Evolutionary conservation across 2,797 vertebrate species (phyloP).

Genomic region (Microhierax caerulescens): DNA sequence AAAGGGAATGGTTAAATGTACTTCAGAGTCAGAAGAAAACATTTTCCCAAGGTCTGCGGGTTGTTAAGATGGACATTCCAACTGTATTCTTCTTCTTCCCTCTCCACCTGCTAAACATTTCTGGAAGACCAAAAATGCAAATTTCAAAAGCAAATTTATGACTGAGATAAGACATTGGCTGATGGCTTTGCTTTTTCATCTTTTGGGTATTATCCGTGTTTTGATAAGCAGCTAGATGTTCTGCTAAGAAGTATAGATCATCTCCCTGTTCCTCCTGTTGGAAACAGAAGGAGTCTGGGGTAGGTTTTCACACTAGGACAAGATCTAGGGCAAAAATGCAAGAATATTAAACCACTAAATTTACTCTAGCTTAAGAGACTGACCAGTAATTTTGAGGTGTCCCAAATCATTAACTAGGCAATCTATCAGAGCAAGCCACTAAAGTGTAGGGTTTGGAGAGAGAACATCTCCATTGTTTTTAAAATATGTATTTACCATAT

Average conservation of each 20-base stretch:
- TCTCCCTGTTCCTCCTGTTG: background rate
- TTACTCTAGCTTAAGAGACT: background rate
- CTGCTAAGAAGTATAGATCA: background rate
- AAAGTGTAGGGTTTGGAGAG: background rate
- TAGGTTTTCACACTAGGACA: background rate
- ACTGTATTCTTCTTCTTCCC: background rate
- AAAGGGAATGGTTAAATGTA: background rate
- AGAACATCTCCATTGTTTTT: background rate
- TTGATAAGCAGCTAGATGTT: background rate
- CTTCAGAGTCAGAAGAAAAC: background rate
- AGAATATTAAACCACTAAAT: background rate
- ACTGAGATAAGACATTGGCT: background rate
- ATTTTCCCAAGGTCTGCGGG: background rate
- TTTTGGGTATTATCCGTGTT: background rate
- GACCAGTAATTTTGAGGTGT: background rate
- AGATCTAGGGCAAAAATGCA: background rate
- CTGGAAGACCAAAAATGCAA: background rate
- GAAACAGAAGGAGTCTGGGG: background rate
- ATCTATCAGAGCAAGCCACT: background rate
- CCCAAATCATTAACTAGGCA: background rate
- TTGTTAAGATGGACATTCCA: background rate
- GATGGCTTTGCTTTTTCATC: background rate
- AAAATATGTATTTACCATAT: background rate
- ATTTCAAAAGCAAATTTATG: background rate
- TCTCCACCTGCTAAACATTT: background rate